Conservation (phyloP, 2,113 vertebrate genomes). For the Planiliza haematocheilus region DNA sequence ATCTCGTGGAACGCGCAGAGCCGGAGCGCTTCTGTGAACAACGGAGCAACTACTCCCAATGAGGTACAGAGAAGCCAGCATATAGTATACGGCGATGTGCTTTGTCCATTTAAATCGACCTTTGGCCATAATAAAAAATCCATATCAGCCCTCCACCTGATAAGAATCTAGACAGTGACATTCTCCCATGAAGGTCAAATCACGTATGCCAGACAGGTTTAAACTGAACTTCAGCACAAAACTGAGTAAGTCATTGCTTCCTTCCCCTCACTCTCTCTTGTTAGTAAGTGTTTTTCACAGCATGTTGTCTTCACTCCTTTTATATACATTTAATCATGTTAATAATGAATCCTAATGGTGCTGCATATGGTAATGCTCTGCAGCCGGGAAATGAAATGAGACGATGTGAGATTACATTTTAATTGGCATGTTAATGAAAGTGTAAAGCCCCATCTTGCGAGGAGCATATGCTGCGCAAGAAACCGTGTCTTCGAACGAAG, state of each 20-base stretch:
- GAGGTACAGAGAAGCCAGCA: conserved; percentile 79
- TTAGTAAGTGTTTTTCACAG: conserved; percentile 7
- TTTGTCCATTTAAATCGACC: background rate
- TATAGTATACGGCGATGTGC: background rate
- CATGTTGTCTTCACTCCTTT: background rate
- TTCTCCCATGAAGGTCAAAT: conserved; percentile 73
- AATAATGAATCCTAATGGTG: conserved; percentile 31
- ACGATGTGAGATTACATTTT: conserved; percentile 55
- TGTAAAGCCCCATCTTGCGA: conserved; percentile 40
- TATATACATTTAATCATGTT: conserved; percentile 15
- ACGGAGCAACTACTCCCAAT: conserved; percentile 85
- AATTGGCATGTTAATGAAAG: conserved; percentile 66
- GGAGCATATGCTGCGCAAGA: conserved; percentile 45
- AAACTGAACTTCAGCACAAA: conserved; percentile 34
- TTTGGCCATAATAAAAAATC: background rate
- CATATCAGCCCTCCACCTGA: conserved; percentile 12
- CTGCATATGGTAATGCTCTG: conserved; percentile 37
- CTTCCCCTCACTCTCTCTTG: background rate
- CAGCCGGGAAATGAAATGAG: conserved; percentile 46
- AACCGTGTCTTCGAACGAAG: conserved; percentile 41
- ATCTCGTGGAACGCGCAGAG: conserved; percentile 82
- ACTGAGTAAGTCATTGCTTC: background rate
- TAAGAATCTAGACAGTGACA: conserved; percentile 40
- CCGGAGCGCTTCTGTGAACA: conserved; percentile 77
- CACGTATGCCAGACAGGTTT: conserved; percentile 30